Conservation (phyloP, 2,113 vertebrate genomes). For the Paratilapia polleni region DNA sequence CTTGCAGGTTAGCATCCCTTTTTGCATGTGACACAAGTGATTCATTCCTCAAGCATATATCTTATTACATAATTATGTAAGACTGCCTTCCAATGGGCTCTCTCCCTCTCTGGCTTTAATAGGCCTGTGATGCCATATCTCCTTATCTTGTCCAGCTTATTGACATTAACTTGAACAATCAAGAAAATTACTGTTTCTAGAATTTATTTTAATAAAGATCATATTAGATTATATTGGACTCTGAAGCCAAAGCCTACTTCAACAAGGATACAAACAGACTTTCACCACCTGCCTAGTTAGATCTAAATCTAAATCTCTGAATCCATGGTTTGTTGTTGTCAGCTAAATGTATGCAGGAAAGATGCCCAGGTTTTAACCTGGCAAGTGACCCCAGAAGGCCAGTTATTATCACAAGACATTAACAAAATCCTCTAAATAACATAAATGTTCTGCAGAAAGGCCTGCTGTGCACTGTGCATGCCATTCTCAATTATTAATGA, state of each 20-base stretch:
- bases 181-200: background rate
- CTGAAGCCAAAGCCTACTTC: background rate
- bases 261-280: background rate
- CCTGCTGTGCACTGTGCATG: background rate
- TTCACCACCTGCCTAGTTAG: background rate
- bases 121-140: conserved; percentile 24
- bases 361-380: background rate
- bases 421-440: background rate
- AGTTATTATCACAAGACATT: background rate
- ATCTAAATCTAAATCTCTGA: background rate
- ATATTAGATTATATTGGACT: background rate
- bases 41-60: conserved; percentile 41
- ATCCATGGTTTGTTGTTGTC: background rate
- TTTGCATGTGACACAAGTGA: conserved; percentile 18
- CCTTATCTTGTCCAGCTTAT: conserved; percentile 10
- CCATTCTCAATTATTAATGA: background rate
- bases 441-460: background rate
- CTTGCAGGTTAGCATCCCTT: conserved; percentile 4
- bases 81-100: conserved; percentile 5
- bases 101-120: conserved; percentile 21
- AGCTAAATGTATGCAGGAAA: background rate
- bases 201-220: background rate
- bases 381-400: background rate
- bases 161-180: background rate
- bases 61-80: conserved; percentile 53